Percentiles rank a stretch among this genome's conserved stretches.
These are phyloP conservation scores for Colletes gigas DNA, from an alignment of 1,140 invertebrate genomes.

Conservation along the genomic window DNA sequence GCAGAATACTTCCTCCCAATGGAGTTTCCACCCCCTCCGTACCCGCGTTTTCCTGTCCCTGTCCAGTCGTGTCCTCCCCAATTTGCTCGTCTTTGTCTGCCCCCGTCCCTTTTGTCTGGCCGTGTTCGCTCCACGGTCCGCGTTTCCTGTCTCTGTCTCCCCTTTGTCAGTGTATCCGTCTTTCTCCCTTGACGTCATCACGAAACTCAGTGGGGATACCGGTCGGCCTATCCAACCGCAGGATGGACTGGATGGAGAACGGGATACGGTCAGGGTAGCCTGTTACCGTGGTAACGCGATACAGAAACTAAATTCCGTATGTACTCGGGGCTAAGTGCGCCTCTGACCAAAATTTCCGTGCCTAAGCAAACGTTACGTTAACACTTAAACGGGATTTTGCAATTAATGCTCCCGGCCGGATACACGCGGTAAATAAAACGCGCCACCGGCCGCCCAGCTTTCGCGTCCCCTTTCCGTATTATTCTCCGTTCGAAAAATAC, in stretches of 20 bases:
- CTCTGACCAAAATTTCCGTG: conserved; percentile 55
- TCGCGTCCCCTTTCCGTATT: not conserved
- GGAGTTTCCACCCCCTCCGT: not conserved
- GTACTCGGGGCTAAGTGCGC: conserved; percentile 58
- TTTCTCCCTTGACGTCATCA: conserved; percentile 27
- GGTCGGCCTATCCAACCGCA: conserved; percentile 59
- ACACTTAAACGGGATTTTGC: conserved; percentile 57
- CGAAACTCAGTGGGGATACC: conserved; percentile 47
- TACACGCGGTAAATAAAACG: conserved; percentile 32
- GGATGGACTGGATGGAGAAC: conserved; percentile 52
- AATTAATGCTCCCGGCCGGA: conserved; percentile 45
- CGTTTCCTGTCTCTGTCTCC: not conserved
- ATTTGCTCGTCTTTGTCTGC: conserved; percentile 9
- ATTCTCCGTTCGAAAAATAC: conserved; percentile 18
- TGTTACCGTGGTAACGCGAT: conserved; percentile 65
- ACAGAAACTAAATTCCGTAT: conserved; percentile 64
- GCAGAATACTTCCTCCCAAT: conserved; percentile 30
- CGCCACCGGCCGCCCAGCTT: not conserved
- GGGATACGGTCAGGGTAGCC: conserved; percentile 42
- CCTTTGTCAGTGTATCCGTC: not conserved
- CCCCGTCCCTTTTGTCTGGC: not conserved
- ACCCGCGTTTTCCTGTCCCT: not conserved
- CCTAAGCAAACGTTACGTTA: conserved; percentile 62
- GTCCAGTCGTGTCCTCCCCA: not conserved
- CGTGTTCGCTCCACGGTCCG: not conserved